phyloP scores from a whole-genome alignment of 2,113 vertebrate genomes.

The Hemiprocne comata region DNA sequence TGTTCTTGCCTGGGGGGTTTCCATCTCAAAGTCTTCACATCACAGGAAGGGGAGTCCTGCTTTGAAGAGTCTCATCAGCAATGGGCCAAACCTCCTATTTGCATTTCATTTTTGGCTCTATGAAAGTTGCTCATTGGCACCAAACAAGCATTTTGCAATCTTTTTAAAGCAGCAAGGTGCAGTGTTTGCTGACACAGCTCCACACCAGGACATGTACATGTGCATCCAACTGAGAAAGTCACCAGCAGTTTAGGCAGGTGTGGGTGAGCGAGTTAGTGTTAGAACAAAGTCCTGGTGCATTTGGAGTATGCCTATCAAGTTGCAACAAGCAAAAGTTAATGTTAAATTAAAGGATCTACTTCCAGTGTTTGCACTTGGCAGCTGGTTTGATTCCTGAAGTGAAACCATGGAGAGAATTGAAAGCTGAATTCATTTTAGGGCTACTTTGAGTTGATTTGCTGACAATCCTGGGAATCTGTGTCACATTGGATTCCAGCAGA shows the following conservation, averaged over 20 bases:
- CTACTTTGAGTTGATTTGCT: neutral
- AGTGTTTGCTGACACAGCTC: constrained; percentile 42
- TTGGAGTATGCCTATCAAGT: constrained; percentile 49
- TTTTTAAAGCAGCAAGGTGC: constrained; percentile 5
- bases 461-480: neutral
- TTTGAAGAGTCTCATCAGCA: constrained; percentile 59
- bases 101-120: constrained; percentile 59
- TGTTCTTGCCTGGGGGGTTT: constrained; percentile 57
- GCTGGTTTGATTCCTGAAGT: neutral
- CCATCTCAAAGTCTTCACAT: constrained; percentile 62
- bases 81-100: constrained; percentile 53
- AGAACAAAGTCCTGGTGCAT: constrained; percentile 40
- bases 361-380: constrained; percentile 5
- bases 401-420: neutral
- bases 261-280: constrained; percentile 7
- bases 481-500: neutral
- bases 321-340: constrained; percentile 34
- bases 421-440: neutral
- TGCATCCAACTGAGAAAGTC: constrained; percentile 47
- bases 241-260: constrained; percentile 54
- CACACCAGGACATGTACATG: neutral
- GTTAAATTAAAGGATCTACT: constrained; percentile 19
- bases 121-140: constrained; percentile 26
- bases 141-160: constrained; percentile 56
- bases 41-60: constrained; percentile 60